Evolutionary conservation across 2,888 invertebrate genomes (phyloP).

Genomic region (Drepana falcataria): DNA sequence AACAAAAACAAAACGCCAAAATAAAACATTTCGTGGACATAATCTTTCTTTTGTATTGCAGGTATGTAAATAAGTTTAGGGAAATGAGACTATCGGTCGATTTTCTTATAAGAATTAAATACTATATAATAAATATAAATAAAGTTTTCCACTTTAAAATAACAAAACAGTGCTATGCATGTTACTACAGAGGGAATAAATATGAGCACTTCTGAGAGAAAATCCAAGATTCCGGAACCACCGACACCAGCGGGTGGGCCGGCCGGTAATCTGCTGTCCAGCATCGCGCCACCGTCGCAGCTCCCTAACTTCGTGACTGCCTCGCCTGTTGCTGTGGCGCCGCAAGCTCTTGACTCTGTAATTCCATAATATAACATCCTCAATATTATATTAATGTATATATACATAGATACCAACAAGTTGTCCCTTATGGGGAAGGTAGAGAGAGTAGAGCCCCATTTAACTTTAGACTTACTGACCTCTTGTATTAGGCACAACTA

Average conservation of each 20-base stretch:
- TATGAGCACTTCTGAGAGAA: constrained; percentile 54
- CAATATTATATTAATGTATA: too few relatives aligned
- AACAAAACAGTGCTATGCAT: neutral
- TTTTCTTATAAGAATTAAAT: too few relatives aligned
- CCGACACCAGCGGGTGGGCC: constrained; percentile 64
- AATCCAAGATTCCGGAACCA: constrained; percentile 56
- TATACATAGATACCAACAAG: too few relatives aligned
- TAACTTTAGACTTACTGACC: too few relatives aligned
- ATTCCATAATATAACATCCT: too few relatives aligned
- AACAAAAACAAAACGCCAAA: neutral
- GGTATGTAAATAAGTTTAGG: too few relatives aligned
- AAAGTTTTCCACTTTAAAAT: too few relatives aligned
- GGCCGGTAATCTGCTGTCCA: constrained; percentile 80
- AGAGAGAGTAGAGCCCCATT: too few relatives aligned
- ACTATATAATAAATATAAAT: too few relatives aligned
- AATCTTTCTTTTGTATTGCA: neutral
- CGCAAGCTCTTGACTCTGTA: constrained; percentile 17
- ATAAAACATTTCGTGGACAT: neutral
- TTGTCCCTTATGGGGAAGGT: too few relatives aligned
- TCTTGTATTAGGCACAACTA: too few relatives aligned
- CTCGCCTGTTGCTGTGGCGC: constrained; percentile 21
- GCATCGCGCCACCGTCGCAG: constrained; percentile 83
- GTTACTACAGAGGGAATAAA: constrained; percentile 2
- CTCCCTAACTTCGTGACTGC: constrained; percentile 82
- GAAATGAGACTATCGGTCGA: too few relatives aligned